These are phyloP conservation scores for Marisa cornuarietis DNA, from an alignment of 1,140 invertebrate species.

Conservation along the genomic window DNA sequence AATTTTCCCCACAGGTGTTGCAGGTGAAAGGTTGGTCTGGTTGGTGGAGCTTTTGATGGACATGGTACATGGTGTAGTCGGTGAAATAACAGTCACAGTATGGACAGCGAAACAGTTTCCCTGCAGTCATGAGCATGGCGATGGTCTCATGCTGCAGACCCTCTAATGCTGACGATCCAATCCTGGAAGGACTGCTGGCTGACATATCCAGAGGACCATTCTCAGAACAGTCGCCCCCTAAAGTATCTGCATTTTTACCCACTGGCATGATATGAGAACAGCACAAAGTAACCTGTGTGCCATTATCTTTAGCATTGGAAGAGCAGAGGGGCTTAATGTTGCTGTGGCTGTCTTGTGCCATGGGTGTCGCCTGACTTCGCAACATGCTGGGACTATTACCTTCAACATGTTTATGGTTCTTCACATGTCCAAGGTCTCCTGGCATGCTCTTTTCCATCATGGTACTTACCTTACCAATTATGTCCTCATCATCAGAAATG, in stretches of 20 bases:
- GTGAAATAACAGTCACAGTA: constrained; percentile 59
- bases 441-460: constrained; percentile 1
- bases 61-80: constrained; percentile 58
- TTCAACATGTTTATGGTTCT: neutral
- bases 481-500: constrained; percentile 1
- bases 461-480: constrained; percentile 1
- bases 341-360: neutral
- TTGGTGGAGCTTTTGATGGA: constrained; percentile 56
- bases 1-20: constrained; percentile 54
- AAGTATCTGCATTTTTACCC: neutral
- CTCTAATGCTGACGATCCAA: constrained; percentile 27
- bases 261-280: constrained; percentile 26
- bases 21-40: constrained; percentile 54
- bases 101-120: constrained; percentile 54
- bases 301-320: constrained; percentile 34
- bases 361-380: neutral
- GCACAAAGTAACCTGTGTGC: constrained; percentile 52
- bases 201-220: constrained; percentile 12
- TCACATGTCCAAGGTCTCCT: constrained; percentile 2
- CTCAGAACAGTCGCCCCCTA: neutral
- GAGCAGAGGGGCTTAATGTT: neutral
- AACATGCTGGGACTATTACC: constrained; percentile 3
- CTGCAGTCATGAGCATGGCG: constrained; percentile 45
- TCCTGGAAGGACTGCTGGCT: constrained; percentile 14
- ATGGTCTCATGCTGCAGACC: constrained; percentile 46